Conservation (phyloP, 35 echinoderm and acorn worm genomes). For the Diadema setosum region DNA sequence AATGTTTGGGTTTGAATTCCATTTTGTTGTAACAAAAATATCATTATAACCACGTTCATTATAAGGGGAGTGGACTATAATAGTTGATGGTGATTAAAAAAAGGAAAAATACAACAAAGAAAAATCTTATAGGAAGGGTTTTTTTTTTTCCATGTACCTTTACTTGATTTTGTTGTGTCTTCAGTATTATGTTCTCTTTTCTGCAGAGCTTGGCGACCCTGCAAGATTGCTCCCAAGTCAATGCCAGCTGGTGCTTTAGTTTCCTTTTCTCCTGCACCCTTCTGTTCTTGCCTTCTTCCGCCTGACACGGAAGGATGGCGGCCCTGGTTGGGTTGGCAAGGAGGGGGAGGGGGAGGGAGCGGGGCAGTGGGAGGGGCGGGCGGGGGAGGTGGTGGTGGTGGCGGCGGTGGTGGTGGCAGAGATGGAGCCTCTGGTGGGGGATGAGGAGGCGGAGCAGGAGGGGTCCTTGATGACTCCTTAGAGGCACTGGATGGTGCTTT, state of each 20-base stretch:
- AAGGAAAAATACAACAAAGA: too few species aligned
- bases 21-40: too few species aligned
- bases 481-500: not conserved
- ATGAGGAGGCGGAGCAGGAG: not conserved
- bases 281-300: not conserved
- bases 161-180: not conserved
- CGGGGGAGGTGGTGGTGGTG: not conserved
- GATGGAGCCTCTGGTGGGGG: conserved; percentile 9
- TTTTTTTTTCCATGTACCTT: too few species aligned
- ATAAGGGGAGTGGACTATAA: too few species aligned
- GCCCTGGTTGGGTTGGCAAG: not conserved
- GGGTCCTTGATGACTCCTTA: not conserved
- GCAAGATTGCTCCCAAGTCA: not conserved
- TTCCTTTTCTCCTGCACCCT: not conserved
- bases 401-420: not conserved
- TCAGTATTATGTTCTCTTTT: not conserved
- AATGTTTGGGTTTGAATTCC: too few species aligned
- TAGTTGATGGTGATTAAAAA: too few species aligned
- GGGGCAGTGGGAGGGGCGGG: not conserved
- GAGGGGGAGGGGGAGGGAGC: not conserved
- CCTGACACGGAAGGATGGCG: not conserved
- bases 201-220: conserved; percentile 15
- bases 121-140: too few species aligned
- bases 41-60: too few species aligned
- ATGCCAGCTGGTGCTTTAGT: not conserved